Evolutionary conservation across 2,113 vertebrate species (phyloP).

Genomic region (Platysteira castanea): DNA sequence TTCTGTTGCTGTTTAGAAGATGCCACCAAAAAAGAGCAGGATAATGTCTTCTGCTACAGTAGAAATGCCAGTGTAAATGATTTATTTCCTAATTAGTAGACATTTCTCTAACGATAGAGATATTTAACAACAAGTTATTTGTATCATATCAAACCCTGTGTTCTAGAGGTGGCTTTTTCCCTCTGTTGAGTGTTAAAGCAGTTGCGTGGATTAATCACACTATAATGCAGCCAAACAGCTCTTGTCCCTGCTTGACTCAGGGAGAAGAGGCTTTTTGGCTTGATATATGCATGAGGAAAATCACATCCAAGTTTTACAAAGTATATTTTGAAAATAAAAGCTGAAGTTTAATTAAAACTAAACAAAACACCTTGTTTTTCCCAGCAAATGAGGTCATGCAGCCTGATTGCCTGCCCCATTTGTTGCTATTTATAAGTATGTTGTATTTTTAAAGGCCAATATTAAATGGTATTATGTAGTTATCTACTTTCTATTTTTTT

Average conservation of each 20-base stretch:
- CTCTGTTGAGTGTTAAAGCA: not conserved
- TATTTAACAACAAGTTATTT: not conserved
- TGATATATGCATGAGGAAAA: not conserved
- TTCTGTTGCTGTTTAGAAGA: not conserved
- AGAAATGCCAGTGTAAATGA: not conserved
- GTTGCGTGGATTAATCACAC: not conserved
- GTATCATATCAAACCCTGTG: not conserved
- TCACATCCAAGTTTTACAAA: not conserved
- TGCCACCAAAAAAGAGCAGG: not conserved
- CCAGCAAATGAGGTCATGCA: constrained; percentile 29
- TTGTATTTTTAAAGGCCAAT: constrained; percentile 28
- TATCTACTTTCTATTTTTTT: not conserved
- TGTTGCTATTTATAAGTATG: constrained; percentile 27
- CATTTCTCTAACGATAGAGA: not conserved
- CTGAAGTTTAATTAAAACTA: constrained; percentile 1
- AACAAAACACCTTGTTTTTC: not conserved
- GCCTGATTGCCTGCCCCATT: constrained; percentile 28
- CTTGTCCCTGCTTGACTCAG: not conserved
- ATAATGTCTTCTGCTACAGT: not conserved
- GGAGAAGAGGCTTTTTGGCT: not conserved
- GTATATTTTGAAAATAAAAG: constrained; percentile 5
- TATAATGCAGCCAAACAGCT: not conserved
- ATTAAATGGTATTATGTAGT: constrained; percentile 26
- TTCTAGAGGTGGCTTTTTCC: not conserved
- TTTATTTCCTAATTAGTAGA: constrained; percentile 5